Conservation (phyloP, 2,113 vertebrate species). For the Sturnus vulgaris region DNA sequence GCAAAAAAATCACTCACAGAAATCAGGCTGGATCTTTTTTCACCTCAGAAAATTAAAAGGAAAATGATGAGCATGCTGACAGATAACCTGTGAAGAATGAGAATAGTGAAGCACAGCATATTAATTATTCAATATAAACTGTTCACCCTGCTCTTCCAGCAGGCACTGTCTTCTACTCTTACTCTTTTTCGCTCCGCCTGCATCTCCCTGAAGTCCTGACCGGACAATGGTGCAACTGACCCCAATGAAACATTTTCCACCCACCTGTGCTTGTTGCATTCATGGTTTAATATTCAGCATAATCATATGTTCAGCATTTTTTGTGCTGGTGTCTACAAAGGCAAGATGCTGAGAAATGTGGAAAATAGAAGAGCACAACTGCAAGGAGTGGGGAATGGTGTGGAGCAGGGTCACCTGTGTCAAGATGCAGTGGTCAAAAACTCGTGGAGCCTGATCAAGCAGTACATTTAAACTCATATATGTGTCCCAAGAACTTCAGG, state of each 20-base stretch:
- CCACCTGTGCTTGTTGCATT: neutral
- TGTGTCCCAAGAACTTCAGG: neutral
- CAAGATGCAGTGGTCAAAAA: neutral
- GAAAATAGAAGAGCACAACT: neutral
- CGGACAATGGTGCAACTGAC: neutral
- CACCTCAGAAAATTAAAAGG: neutral
- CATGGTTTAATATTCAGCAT: neutral
- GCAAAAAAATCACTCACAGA: neutral
- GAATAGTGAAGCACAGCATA: neutral
- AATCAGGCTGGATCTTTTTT: neutral
- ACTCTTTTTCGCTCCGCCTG: neutral
- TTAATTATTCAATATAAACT: constrained; percentile 1
- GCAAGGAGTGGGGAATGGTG: rapidly evolving
- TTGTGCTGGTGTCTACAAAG: neutral
- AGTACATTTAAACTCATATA: neutral
- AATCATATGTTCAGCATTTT: neutral
- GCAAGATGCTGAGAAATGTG: neutral
- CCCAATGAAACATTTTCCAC: neutral
- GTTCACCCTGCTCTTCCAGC: neutral
- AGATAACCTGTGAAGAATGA: neutral
- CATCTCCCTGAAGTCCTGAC: neutral
- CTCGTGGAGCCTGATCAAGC: neutral
- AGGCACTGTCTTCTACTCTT: neutral
- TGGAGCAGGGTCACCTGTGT: neutral
- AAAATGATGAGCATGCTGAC: neutral